phyloP scores from a whole-genome alignment of 2,888 invertebrate genomes.

The Microctonus aethiopoides region DNA sequence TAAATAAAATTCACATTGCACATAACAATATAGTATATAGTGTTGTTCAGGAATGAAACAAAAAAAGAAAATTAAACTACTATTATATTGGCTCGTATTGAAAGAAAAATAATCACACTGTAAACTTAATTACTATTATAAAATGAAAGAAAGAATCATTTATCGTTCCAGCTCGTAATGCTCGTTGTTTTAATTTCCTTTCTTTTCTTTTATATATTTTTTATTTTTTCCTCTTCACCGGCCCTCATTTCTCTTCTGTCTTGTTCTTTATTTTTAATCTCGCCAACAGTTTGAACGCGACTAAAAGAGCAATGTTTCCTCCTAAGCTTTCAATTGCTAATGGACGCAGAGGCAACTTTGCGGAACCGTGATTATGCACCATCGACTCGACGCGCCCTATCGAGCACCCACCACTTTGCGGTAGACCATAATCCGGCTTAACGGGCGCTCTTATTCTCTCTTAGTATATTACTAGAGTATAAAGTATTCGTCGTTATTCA shows the following conservation, averaged over 20 bases:
- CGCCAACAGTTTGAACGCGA: not conserved
- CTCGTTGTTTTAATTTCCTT: not conserved
- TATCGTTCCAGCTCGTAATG: not conserved
- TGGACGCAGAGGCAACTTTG: slow-evolving; percentile 28
- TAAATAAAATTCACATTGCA: not conserved
- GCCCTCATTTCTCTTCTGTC: too few relatives aligned
- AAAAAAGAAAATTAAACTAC: not conserved
- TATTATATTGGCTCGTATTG: not conserved
- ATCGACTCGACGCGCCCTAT: slow-evolving; percentile 29
- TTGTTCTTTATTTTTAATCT: slow-evolving; percentile 10
- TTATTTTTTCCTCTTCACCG: too few relatives aligned
- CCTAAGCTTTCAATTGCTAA: slow-evolving; percentile 24
- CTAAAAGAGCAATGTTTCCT: slow-evolving; percentile 21
- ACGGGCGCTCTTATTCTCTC: slow-evolving; percentile 25
- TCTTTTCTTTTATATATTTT: not conserved
- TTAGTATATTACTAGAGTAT: slow-evolving; percentile 20
- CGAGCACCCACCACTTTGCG: slow-evolving; percentile 34
- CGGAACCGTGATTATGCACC: slow-evolving; percentile 33
- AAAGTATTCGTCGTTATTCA: slow-evolving; percentile 23
- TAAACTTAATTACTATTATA: not conserved
- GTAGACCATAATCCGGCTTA: slow-evolving; percentile 34
- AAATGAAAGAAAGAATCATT: not conserved
- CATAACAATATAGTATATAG: not conserved
- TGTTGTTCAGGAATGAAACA: not conserved
- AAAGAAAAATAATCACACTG: not conserved